phyloP scores from a whole-genome alignment of 2,888 invertebrate species.

The Drosophila parthenogenetica region DNA sequence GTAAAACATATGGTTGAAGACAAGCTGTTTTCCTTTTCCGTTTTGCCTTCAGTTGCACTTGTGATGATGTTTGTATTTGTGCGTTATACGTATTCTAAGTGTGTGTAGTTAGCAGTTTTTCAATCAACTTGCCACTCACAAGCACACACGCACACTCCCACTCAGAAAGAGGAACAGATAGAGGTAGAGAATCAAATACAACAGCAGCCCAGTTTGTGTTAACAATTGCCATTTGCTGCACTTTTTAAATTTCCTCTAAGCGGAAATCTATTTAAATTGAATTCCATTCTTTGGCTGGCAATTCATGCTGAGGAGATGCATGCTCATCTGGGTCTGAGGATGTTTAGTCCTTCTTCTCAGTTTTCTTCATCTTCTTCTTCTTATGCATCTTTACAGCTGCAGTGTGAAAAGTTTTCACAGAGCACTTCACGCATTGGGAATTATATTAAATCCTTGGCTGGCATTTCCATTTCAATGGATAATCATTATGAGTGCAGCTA shows the following conservation, averaged over 20 bases:
- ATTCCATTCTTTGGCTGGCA: constrained; percentile 70
- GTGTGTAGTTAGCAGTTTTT: constrained; percentile 74
- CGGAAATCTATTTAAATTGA: constrained; percentile 84
- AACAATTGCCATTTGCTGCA: constrained; percentile 72
- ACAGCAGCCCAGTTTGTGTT: constrained; percentile 54
- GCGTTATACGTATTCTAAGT: constrained; percentile 44
- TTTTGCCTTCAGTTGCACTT: constrained; percentile 33
- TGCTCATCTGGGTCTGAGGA: constrained; percentile 41
- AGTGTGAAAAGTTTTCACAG: constrained; percentile 63
- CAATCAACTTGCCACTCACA: constrained; percentile 68
- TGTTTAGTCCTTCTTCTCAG: constrained; percentile 24
- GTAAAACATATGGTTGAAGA: constrained; percentile 22
- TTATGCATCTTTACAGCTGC: constrained; percentile 5
- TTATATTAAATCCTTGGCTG: constrained; percentile 78
- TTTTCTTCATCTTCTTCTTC: constrained; percentile 17
- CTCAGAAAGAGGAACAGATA: neutral
- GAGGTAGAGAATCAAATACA: constrained; percentile 18
- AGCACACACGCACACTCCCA: constrained; percentile 4
- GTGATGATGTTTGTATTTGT: constrained; percentile 14
- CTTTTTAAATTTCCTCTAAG: constrained; percentile 82
- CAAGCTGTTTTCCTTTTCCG: constrained; percentile 36
- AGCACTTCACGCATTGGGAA: constrained; percentile 71
- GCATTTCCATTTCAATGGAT: constrained; percentile 84
- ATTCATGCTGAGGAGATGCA: constrained; percentile 65
- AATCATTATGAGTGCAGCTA: constrained; percentile 77